phyloP scores from a whole-genome alignment of 2,888 invertebrate species.

The Aquatica leii region DNA sequence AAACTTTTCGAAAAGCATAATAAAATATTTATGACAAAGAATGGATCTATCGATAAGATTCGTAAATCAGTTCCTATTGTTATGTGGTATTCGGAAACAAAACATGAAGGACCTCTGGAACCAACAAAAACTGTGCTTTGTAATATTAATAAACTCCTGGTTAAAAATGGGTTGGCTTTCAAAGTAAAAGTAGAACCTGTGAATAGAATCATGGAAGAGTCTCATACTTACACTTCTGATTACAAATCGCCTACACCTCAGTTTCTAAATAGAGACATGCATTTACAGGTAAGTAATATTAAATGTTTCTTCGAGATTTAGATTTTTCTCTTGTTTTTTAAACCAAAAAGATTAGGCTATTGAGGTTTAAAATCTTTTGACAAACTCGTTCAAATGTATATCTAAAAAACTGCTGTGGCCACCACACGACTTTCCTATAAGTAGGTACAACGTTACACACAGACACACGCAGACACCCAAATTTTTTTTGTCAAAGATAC shows the following conservation, averaged over 20 bases:
- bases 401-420: too few species aligned
- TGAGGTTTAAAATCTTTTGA: too few species aligned
- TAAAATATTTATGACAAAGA: conserved; percentile 40
- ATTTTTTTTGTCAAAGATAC: too few species aligned
- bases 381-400: too few species aligned
- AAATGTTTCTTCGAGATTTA: too few species aligned
- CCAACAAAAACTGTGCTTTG: conserved; percentile 70
- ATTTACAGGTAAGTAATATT: background rate
- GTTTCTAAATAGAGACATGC: too few species aligned
- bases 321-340: too few species aligned
- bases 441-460: too few species aligned
- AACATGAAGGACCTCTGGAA: conserved; percentile 70
- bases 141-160: conserved; percentile 72
- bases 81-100: conserved; percentile 70
- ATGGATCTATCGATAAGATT: conserved; percentile 40
- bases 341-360: too few species aligned
- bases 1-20: conserved; percentile 36
- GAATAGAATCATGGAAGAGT: background rate
- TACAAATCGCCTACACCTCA: too few species aligned
- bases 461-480: too few species aligned
- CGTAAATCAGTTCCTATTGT: conserved; percentile 63
- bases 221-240: background rate
- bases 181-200: conserved; percentile 4
- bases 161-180: conserved; percentile 66
- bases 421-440: too few species aligned